phyloP scores from a whole-genome alignment of 2,888 invertebrate species.

The Morinoia aosen region DNA sequence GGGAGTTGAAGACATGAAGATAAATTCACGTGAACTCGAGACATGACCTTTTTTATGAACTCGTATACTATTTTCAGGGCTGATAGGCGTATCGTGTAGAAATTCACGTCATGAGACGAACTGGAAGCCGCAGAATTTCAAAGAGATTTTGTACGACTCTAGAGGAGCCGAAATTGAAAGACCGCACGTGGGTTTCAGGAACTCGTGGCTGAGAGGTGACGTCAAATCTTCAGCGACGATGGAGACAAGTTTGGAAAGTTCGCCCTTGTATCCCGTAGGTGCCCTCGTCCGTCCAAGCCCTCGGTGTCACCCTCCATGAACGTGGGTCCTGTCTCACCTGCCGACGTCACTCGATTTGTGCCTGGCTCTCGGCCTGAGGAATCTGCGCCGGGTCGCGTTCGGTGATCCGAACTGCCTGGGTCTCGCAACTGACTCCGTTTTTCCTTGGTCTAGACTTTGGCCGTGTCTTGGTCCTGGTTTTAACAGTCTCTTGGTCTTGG shows the following conservation, averaged over 20 bases:
- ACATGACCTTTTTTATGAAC: not conserved
- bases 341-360: not conserved
- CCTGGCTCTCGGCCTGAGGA: not conserved
- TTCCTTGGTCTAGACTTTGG: too few species aligned
- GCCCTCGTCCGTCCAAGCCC: not conserved
- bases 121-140: not conserved
- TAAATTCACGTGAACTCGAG: not conserved
- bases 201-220: not conserved
- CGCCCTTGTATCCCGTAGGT: not conserved
- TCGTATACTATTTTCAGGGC: not conserved
- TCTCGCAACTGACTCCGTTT: too few species aligned
- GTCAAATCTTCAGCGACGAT: not conserved
- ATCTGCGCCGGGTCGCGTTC: not conserved
- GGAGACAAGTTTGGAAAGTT: not conserved
- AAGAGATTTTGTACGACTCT: not conserved
- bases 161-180: not conserved
- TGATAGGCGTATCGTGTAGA: not conserved
- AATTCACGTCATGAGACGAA: not conserved
- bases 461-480: too few species aligned
- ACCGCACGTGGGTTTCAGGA: not conserved
- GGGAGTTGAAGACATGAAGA: not conserved
- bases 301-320: constrained; percentile 17
- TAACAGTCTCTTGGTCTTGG: too few species aligned
- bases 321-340: not conserved
- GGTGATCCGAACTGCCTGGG: not conserved